Evolutionary conservation across 2,113 vertebrate genomes (phyloP), one percentile per base, ranked within the genome.

Genomic region (Spea bombifrons): DNA sequence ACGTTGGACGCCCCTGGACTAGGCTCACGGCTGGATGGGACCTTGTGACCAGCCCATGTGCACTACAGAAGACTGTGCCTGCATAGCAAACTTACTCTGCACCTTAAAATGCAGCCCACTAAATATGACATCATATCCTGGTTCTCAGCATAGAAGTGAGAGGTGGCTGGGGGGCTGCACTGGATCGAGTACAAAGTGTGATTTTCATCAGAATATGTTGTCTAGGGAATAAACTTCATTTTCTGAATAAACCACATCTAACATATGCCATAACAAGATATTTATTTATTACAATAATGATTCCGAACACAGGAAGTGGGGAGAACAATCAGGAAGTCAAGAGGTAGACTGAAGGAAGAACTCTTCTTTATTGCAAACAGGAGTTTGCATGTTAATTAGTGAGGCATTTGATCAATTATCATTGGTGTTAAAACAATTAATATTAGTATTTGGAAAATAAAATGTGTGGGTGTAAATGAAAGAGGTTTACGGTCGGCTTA

Each of bases 241-340:
- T 69, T 57, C 66, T 45, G 30, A n/a, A 16, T 47, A 66, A 53
- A 69, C 66, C 66, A 52, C 69, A 61, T 63, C 43, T 64, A 71
- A 64, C n/a, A 44, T 52, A 45, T 43, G 66, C 66, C 61, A 78
- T 68, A 78, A 78, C 64, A 46, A 63, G 66, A 70, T 61, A 70
- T 61, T 69, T 78, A 71, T 63, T 50, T 78, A 13, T 71, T 71
- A 63, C 15, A 77, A 70, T 70, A 50, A 71, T 71, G 52, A 43
- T 64, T 49, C 67, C n/a, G n/a, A 71, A 46, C 55, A 44, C 67
- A 55, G 66, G 46, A 52, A 70, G 53, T 48, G 46, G 10, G 57
- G 64, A 78, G 75, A 71, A 78, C 12, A 64, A 61, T 71, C 75
- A 71, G 46, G 59, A 71, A 50, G 67, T 50, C 66, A 77, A 69